phyloP scores from a whole-genome alignment of 2,888 invertebrate genomes.

The Mythimna pallens region DNA sequence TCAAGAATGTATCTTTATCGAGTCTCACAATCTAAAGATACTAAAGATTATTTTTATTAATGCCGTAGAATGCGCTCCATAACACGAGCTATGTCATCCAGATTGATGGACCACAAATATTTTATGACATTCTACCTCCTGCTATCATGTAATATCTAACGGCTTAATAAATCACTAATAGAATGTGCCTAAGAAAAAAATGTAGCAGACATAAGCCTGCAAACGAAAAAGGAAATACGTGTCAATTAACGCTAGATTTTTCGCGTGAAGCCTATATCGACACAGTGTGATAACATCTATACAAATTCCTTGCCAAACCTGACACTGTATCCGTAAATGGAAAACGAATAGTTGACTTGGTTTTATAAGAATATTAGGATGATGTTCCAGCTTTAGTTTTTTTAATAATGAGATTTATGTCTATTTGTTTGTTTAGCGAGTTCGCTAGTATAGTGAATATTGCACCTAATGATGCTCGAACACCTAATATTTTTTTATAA shows the following conservation, averaged over 20 bases:
- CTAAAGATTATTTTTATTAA: slow-evolving; percentile 63
- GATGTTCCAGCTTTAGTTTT: slow-evolving; percentile 31
- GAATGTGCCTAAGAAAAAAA: slow-evolving; percentile 46
- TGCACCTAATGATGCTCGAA: not conserved
- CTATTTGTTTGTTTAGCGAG: not conserved
- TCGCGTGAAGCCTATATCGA: slow-evolving; percentile 61
- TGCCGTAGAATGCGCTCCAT: slow-evolving; percentile 58
- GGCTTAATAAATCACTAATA: slow-evolving; percentile 65
- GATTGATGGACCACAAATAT: slow-evolving; percentile 61
- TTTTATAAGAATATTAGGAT: slow-evolving; percentile 52
- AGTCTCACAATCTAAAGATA: slow-evolving; percentile 52
- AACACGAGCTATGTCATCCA: slow-evolving; percentile 53
- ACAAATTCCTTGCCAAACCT: slow-evolving; percentile 63
- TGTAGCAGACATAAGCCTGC: slow-evolving; percentile 26
- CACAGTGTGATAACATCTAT: slow-evolving; percentile 68
- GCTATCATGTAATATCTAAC: slow-evolving; percentile 65
- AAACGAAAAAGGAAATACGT: slow-evolving; percentile 53
- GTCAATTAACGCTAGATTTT: slow-evolving; percentile 67
- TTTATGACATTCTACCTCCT: slow-evolving; percentile 60
- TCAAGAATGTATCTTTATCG: slow-evolving; percentile 61
- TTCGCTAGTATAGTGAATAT: not conserved
- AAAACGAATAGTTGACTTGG: slow-evolving; percentile 57
- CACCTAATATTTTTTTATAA: not conserved
- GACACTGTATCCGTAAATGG: slow-evolving; percentile 61
- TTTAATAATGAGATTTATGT: not conserved